A percentile compares a stretch with the other conserved stretches of the same genome.
Evolutionary conservation across 2,113 vertebrate genomes (phyloP).

Genomic region (Raja brachyura): DNA sequence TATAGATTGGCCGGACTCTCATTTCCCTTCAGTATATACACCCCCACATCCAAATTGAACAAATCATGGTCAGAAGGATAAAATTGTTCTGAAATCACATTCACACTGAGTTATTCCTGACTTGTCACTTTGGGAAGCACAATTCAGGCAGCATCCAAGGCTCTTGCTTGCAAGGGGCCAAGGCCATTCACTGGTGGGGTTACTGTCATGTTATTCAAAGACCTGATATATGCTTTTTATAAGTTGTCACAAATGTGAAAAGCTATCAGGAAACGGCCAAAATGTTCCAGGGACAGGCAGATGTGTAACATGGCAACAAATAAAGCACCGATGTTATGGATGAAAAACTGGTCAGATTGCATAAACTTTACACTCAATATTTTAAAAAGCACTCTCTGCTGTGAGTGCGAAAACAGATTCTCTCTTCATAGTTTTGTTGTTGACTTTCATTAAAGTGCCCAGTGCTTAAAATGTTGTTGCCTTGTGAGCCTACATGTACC

Average conservation of each 20-base stretch:
- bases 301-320: no score
- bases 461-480: not conserved
- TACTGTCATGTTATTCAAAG: not conserved
- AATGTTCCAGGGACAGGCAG: no score
- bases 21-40: not conserved
- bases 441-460: not conserved
- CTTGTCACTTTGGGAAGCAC: not conserved
- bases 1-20: not conserved
- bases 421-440: not conserved
- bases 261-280: no score
- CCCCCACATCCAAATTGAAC: not conserved
- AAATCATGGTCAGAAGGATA: not conserved
- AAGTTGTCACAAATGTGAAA: no score
- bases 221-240: no score
- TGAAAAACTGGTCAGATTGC: not conserved
- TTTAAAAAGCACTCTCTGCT: not conserved
- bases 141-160: not conserved
- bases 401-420: not conserved
- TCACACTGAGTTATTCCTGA: not conserved
- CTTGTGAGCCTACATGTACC: no score
- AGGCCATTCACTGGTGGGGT: not conserved
- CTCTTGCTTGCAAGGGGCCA: not conserved
- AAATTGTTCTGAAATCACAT: not conserved
- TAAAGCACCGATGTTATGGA: not conserved
- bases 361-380: not conserved